phyloP scores from a whole-genome alignment of 2,113 vertebrate species.

The Nerophis lumbriciformis region DNA sequence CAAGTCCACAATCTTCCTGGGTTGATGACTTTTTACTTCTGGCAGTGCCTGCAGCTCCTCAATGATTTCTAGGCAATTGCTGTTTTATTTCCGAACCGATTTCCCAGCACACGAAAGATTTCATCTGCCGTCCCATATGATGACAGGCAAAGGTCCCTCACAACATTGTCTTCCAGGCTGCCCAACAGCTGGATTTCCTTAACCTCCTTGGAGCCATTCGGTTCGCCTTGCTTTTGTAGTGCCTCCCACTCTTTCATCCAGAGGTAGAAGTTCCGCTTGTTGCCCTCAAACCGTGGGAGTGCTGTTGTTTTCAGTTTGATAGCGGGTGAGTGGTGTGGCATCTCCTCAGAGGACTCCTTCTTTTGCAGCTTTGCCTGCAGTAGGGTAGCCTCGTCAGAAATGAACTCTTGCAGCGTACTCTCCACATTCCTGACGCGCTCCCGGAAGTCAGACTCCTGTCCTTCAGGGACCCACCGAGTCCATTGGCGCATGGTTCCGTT shows the following conservation, averaged over 20 bases:
- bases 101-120: too few species aligned
- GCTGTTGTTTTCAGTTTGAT: background rate
- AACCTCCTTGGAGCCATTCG: background rate
- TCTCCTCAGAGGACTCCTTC: too few species aligned
- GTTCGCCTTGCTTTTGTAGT: background rate
- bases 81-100: too few species aligned
- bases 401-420: too few species aligned
- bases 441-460: background rate
- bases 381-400: background rate
- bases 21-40: background rate
- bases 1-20: conserved; percentile 9
- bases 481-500: too few species aligned
- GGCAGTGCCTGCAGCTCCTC: background rate
- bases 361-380: background rate
- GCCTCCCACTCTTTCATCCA: conserved; percentile 7
- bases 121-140: conserved; percentile 3
- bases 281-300: background rate
- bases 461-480: too few species aligned
- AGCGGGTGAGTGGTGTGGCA: too few species aligned
- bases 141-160: too few species aligned
- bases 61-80: background rate
- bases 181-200: conserved; percentile 16
- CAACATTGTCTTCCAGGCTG: conserved; percentile 1
- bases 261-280: background rate
- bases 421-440: too few species aligned